phyloP scores from a whole-genome alignment of 2,113 vertebrate species.

The Cochlearius cochlearius region DNA sequence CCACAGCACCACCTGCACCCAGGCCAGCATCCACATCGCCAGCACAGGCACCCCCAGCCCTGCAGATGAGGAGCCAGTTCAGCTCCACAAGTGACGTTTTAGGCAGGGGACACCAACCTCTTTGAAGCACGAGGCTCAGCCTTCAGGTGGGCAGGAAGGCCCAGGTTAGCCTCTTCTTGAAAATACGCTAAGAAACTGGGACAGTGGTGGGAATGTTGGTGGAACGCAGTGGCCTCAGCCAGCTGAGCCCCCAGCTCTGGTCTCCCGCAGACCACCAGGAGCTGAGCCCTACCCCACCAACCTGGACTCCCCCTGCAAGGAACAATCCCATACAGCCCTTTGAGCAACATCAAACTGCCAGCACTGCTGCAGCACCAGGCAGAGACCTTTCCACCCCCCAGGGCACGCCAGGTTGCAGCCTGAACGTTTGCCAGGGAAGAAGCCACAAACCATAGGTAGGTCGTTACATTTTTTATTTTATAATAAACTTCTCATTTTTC shows the following conservation, averaged over 20 bases:
- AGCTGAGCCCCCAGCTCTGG: neutral
- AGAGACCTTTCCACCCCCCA: neutral
- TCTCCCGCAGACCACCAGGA: neutral
- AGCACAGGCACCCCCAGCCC: neutral
- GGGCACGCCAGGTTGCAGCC: neutral
- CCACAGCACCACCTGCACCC: neutral
- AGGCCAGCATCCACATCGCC: neutral
- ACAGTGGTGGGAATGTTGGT: neutral
- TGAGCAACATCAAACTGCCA: neutral
- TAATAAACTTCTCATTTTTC: slow-evolving; percentile 49
- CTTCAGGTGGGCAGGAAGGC: too few species aligned
- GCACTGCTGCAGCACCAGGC: neutral
- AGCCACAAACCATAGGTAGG: neutral
- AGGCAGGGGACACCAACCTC: neutral
- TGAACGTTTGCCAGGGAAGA: neutral
- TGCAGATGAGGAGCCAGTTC: neutral
- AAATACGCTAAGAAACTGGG: neutral
- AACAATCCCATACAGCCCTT: neutral
- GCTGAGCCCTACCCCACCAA: accelerated
- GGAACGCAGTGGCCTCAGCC: accelerated
- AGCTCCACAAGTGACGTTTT: neutral
- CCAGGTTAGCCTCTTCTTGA: neutral
- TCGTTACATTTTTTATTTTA: slow-evolving; percentile 59
- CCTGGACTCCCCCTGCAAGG: neutral
- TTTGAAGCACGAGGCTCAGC: neutral